phyloP scores from a whole-genome alignment of 1,140 invertebrate genomes.

The Hormaphis cornu region DNA sequence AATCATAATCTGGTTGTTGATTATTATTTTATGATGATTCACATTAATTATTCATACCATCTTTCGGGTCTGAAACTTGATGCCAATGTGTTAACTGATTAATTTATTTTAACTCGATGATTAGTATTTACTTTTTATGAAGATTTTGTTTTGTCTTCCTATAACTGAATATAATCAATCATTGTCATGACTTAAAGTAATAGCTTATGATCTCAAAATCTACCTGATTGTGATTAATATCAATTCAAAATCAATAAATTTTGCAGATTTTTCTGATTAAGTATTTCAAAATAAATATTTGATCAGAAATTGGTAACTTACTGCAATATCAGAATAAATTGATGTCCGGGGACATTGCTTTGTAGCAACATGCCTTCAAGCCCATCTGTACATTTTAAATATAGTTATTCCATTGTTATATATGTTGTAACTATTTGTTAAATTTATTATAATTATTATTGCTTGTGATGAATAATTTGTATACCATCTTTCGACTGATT shows the following conservation, averaged over 20 bases:
- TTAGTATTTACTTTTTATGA: no score
- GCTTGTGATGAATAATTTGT: constrained; percentile 22
- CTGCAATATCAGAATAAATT: neutral
- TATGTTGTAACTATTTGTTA: no score
- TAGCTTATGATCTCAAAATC: no score
- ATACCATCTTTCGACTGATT: constrained; percentile 20
- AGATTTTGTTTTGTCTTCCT: no score
- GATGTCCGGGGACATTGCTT: constrained; percentile 23
- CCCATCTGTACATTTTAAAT: constrained; percentile 1
- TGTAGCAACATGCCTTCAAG: constrained; percentile 11
- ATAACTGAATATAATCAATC: no score
- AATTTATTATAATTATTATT: no score
- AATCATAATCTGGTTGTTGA: no score
- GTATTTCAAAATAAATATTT: neutral
- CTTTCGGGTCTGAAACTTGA: constrained; percentile 23
- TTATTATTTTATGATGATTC: constrained; percentile 1
- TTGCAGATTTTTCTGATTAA: neutral
- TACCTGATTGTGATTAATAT: neutral
- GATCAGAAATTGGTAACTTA: constrained; percentile 10
- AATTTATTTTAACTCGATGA: no score
- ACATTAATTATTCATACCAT: neutral
- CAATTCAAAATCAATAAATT: neutral
- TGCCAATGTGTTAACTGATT: neutral
- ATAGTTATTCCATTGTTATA: neutral
- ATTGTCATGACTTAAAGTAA: no score